Evolutionary conservation across 2,797 vertebrate genomes (phyloP).

Genomic region (Intellagama lesueurii): DNA sequence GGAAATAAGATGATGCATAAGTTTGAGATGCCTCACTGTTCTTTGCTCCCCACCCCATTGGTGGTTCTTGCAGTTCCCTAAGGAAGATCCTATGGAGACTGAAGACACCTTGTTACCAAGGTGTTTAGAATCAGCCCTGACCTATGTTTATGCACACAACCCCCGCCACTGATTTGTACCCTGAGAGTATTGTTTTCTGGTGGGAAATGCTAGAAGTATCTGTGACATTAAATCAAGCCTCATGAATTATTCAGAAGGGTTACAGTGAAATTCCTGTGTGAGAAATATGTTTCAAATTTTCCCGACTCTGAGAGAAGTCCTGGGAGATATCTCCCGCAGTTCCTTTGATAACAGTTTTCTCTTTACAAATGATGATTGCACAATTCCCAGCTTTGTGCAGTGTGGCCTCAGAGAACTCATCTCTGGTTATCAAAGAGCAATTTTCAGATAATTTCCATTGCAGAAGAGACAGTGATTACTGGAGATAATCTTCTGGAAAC

Average conservation of each 20-base stretch:
- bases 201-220: constrained; percentile 62
- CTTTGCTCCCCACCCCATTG: background rate
- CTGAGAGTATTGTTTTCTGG: background rate
- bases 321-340: constrained; percentile 64
- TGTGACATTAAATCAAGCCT: constrained; percentile 61
- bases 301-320: constrained; percentile 64
- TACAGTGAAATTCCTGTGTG: constrained; percentile 55
- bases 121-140: background rate
- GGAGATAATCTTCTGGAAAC: constrained; percentile 61
- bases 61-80: background rate
- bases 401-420: constrained; percentile 62
- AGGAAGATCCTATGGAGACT: background rate
- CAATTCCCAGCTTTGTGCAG: constrained; percentile 44
- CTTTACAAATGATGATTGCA: constrained; percentile 69
- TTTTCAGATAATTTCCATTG: constrained; percentile 69
- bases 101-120: background rate
- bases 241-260: constrained; percentile 76
- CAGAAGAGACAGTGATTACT: constrained; percentile 65
- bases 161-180: background rate
- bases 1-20: background rate
- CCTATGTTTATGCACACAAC: background rate
- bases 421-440: constrained; percentile 61
- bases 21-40: background rate
- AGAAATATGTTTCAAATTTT: constrained; percentile 72
- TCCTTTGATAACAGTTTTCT: constrained; percentile 73